Base-by-base conservation (phyloP, 2,797 vertebrate genomes). In the Tokudaia tokunoshimensis region DNA sequence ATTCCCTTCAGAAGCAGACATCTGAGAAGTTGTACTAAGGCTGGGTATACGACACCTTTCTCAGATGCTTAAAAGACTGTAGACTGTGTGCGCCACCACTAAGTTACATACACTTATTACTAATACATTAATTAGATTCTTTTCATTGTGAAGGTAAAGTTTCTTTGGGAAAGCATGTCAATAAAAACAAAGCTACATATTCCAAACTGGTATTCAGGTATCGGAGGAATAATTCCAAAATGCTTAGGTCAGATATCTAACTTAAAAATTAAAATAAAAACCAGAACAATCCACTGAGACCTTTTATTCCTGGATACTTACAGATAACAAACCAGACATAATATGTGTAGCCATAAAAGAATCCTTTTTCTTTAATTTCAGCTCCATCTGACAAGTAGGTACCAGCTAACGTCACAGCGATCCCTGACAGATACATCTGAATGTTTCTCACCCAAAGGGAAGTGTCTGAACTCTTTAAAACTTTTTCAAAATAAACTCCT, bases 401-500 rank as follows among this genome's bases (percentile, higher is more conserved):
- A 1, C 98, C 99, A 24, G 98, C 90, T 91, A 99, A 98, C 14
- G 99, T 99, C 98, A 99, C 98, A 95, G 98, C 94, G 55, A 99
- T 99, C 87, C 99, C 99, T 0, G 99, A 99, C 41, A 99, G 98
- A 97, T 99, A 99, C 99, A 99, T 99, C 98, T 99, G 99, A 98
- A 99, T 99, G 97, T 99, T 99, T 98, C 99, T 99, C 98, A 99
- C 99, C 99, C 99, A 99, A 97, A 99, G 99, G 87, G 99, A 99
- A 26, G 99, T 99, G 95, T 99, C 99, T 0, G 99, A 99, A 98
- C 99, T 99, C 98, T 99, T 99, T 95, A 99, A 96, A 61, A 99
- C 99, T 98, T 99, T 99, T 99, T 99, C 99, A 98, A 99, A 99
- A 98, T 99, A 99, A 55, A 99, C 99, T 82, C 99, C 99, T 99